These are phyloP conservation scores for Danaus plexippus DNA, from an alignment of 1,140 invertebrate species.

Conservation along the genomic window DNA sequence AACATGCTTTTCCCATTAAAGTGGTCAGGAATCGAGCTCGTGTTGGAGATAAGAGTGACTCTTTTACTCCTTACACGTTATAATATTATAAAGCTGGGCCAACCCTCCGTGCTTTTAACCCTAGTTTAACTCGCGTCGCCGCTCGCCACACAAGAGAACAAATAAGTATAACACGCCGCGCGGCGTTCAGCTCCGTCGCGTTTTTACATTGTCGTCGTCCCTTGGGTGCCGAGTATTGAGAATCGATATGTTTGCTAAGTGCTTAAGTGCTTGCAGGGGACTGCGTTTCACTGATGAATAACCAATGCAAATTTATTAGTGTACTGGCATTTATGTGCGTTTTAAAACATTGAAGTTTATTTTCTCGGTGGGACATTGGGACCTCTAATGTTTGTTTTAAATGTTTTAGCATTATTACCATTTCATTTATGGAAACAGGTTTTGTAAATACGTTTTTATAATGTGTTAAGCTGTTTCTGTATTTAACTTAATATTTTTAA, in stretches of 20 bases:
- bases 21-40: conserved; percentile 65
- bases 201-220: conserved; percentile 63
- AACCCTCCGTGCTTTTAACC: conserved; percentile 46
- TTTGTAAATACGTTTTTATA: too few relatives aligned
- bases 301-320: conserved; percentile 54
- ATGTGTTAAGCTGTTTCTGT: too few relatives aligned
- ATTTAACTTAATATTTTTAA: too few relatives aligned
- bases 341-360: conserved; percentile 12
- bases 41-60: conserved; percentile 63
- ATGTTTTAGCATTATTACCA: too few relatives aligned
- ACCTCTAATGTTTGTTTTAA: too few relatives aligned
- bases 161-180: conserved; percentile 43
- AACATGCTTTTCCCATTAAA: conserved; percentile 71
- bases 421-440: too few relatives aligned
- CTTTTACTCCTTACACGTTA: conserved; percentile 69
- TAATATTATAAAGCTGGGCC: conserved; percentile 60
- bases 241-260: conserved; percentile 69
- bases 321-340: conserved; percentile 26
- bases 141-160: conserved; percentile 39
- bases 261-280: conserved; percentile 66
- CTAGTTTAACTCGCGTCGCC: conserved; percentile 47
- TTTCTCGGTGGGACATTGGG: too few relatives aligned
- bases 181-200: conserved; percentile 44
- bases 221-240: conserved; percentile 52
- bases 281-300: conserved; percentile 61